Conservation (phyloP, 2,888 invertebrate genomes). For the Parnassius apollo region DNA sequence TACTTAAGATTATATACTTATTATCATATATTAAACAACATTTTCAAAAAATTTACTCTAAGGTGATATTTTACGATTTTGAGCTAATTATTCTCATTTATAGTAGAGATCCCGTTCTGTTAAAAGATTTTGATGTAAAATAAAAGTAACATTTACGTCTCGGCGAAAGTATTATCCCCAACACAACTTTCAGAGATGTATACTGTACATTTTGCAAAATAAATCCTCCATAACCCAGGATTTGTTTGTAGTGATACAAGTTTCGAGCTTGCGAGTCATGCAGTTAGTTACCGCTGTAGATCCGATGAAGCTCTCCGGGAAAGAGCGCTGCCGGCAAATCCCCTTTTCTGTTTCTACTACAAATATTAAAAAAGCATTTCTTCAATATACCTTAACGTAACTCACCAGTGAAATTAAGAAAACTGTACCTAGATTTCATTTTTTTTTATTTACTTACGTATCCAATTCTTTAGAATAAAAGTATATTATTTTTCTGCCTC, state of each 20-base stretch:
- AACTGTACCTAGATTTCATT: too few relatives aligned
- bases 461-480: too few relatives aligned
- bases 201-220: constrained; percentile 36
- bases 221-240: constrained; percentile 53
- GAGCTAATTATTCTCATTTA: too few relatives aligned
- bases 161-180: constrained; percentile 21
- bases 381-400: neutral
- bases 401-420: neutral
- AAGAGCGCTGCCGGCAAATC: constrained; percentile 56
- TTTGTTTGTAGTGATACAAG: constrained; percentile 63
- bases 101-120: too few relatives aligned
- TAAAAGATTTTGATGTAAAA: too few relatives aligned
- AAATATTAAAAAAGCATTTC: constrained; percentile 14
- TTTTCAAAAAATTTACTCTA: too few relatives aligned
- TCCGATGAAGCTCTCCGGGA: constrained; percentile 51
- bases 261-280: constrained; percentile 60
- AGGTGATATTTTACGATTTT: too few relatives aligned
- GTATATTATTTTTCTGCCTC: too few relatives aligned
- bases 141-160: neutral
- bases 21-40: too few relatives aligned
- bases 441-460: too few relatives aligned
- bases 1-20: too few relatives aligned
- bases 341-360: constrained; percentile 36
- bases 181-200: constrained; percentile 25
- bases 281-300: constrained; percentile 64